Conservation (phyloP, 2,113 vertebrate species). For the Lepisosteus oculatus region DNA sequence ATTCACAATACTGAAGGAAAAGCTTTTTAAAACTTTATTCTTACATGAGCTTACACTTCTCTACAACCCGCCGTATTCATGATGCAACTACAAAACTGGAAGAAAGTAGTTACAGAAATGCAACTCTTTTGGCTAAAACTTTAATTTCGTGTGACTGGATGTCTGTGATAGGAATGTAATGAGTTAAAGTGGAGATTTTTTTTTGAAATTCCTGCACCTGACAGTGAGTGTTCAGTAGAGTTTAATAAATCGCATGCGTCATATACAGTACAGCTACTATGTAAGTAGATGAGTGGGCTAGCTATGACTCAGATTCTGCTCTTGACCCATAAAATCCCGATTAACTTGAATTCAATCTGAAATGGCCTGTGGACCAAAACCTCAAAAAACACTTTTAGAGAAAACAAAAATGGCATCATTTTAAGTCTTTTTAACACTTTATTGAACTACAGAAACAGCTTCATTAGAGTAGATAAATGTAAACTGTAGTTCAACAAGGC, state of each 20-base stretch:
- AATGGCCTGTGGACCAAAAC: slow-evolving; percentile 40
- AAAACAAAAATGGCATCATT: slow-evolving; percentile 38
- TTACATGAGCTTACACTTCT: too few relatives aligned
- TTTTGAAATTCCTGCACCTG: background rate
- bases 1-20: too few relatives aligned
- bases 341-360: slow-evolving; percentile 59
- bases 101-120: too few relatives aligned
- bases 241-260: slow-evolving; percentile 1
- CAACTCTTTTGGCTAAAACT: too few relatives aligned
- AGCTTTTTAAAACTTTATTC: too few relatives aligned
- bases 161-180: too few relatives aligned
- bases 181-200: background rate
- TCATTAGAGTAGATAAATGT: too few relatives aligned
- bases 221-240: background rate
- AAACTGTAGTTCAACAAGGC: too few relatives aligned
- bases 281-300: slow-evolving; percentile 27
- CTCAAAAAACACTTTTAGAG: slow-evolving; percentile 42
- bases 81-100: too few relatives aligned
- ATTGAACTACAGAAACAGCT: background rate
- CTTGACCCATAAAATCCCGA: slow-evolving; percentile 58
- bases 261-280: background rate
- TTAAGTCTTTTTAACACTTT: slow-evolving; percentile 28
- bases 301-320: slow-evolving; percentile 52
- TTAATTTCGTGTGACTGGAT: too few relatives aligned
- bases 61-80: too few relatives aligned